A percentile compares a stretch with the other conserved stretches of the same genome.
Evolutionary conservation across 1,140 invertebrate species (phyloP).

Genomic region (Drosophila lowei): DNA sequence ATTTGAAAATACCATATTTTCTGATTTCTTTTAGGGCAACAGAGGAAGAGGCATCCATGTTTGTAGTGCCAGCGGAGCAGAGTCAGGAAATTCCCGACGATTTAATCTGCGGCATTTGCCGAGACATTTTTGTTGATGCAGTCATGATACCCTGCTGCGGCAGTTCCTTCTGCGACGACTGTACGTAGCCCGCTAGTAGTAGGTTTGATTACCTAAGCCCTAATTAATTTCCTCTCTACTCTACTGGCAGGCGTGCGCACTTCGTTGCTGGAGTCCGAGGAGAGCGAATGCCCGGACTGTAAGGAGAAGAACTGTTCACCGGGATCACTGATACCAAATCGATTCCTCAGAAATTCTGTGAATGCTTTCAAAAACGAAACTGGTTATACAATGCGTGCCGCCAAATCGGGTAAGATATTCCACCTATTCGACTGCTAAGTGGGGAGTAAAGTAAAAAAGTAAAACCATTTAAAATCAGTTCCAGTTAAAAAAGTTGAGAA

Average conservation of each 20-base stretch:
- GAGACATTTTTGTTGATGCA: conserved; percentile 96
- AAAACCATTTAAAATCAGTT: background rate
- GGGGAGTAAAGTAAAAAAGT: background rate
- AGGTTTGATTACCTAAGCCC: conserved; percentile 25
- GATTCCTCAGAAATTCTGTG: conserved; percentile 94
- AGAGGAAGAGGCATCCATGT: conserved; percentile 48
- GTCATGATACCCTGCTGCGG: conserved; percentile 99
- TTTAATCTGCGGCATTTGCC: conserved; percentile 94
- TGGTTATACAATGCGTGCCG: conserved; percentile 86
- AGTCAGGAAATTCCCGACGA: conserved; percentile 92
- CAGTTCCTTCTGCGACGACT: conserved; percentile 99
- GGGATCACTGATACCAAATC: conserved; percentile 95
- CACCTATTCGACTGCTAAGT: rapidly evolving
- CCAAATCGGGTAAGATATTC: conserved; percentile 55
- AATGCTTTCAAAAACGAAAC: conserved; percentile 95
- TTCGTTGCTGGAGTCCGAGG: conserved; percentile 94
- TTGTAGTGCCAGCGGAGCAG: conserved; percentile 49
- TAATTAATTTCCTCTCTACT: too few relatives aligned
- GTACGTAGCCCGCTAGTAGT: conserved; percentile 85
- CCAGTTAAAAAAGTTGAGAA: conserved; percentile 22
- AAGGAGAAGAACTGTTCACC: conserved; percentile 96
- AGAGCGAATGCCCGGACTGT: conserved; percentile 97
- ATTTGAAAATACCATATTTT: background rate
- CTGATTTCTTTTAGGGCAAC: conserved; percentile 29
- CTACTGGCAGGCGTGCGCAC: conserved; percentile 90